Conservation (phyloP, 2,888 invertebrate genomes). For the Lasioglossum villosulum region DNA sequence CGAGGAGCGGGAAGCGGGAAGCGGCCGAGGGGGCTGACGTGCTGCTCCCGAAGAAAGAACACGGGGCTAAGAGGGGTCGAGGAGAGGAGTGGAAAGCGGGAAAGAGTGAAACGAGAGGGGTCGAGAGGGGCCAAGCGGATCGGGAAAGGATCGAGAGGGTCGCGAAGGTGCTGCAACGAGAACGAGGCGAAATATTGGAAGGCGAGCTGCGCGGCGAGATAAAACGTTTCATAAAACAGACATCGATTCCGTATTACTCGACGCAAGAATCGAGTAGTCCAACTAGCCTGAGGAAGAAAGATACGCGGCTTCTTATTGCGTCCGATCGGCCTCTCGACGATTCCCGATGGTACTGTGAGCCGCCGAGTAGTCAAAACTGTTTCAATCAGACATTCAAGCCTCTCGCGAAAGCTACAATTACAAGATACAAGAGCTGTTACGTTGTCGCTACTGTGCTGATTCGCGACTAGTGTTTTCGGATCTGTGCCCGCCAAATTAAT, state of each 20-base stretch:
- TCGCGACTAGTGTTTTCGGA: too few relatives aligned
- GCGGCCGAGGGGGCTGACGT: constrained; percentile 23
- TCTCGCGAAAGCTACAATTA: neutral
- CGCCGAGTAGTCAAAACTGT: neutral
- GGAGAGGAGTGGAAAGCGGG: neutral
- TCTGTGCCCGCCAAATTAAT: too few relatives aligned
- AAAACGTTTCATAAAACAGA: constrained; percentile 81
- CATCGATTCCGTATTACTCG: constrained; percentile 78
- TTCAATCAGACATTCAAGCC: neutral
- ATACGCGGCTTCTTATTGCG: constrained; percentile 58
- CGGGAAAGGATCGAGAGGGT: constrained; percentile 42
- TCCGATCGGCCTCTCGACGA: neutral
- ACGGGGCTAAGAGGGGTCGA: neutral
- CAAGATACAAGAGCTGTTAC: too few relatives aligned
- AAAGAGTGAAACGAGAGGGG: neutral
- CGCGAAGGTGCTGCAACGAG: constrained; percentile 42
- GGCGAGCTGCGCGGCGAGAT: constrained; percentile 75
- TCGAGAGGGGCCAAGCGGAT: constrained; percentile 24
- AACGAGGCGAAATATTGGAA: constrained; percentile 77
- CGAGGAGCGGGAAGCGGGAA: constrained; percentile 56
- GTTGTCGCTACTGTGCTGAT: too few relatives aligned
- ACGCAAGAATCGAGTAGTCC: constrained; percentile 57
- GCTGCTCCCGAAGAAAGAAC: constrained; percentile 2
- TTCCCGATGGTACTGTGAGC: neutral
- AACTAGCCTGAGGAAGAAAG: constrained; percentile 20